Evolutionary conservation across 2,797 vertebrate genomes (phyloP).

Genomic region (Ctenopoma multispine): DNA sequence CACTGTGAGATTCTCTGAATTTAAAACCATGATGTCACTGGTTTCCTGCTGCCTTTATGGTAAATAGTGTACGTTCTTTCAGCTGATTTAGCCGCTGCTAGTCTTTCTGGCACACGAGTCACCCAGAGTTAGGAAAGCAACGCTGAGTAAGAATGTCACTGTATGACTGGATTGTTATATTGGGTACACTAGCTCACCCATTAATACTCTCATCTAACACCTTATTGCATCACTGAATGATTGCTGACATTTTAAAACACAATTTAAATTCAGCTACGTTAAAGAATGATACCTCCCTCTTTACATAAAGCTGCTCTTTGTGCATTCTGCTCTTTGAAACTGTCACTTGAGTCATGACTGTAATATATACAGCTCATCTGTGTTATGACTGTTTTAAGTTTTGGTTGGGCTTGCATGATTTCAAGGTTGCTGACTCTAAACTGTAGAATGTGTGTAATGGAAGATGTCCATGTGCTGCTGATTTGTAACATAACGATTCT

Average conservation of each 20-base stretch:
- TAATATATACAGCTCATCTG: slow-evolving; percentile 39
- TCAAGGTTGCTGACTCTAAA: slow-evolving; percentile 57
- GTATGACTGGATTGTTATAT: slow-evolving; percentile 57
- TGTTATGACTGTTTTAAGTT: slow-evolving; percentile 52
- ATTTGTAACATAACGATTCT: slow-evolving; percentile 63
- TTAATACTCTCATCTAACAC: slow-evolving; percentile 2
- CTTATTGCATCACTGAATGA: slow-evolving; percentile 4
- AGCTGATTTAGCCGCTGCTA: slow-evolving; percentile 5
- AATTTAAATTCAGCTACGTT: not conserved
- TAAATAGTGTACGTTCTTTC: slow-evolving; percentile 51
- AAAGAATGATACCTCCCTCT: not conserved
- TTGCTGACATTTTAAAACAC: slow-evolving; percentile 21
- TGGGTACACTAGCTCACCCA: slow-evolving; percentile 15
- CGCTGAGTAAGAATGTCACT: slow-evolving; percentile 30
- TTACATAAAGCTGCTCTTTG: not conserved
- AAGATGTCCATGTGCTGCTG: slow-evolving; percentile 58
- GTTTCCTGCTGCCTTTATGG: slow-evolving; percentile 58
- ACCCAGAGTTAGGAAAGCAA: slow-evolving; percentile 25
- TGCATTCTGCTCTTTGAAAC: slow-evolving; percentile 10
- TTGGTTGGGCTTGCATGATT: slow-evolving; percentile 38
- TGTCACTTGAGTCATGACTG: slow-evolving; percentile 37
- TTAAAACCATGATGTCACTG: slow-evolving; percentile 56
- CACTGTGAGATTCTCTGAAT: not conserved
- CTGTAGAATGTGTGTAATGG: slow-evolving; percentile 53
- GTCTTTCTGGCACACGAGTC: slow-evolving; percentile 10